phyloP scores from a whole-genome alignment of 1,140 invertebrate genomes.

The Hyles vespertilio region DNA sequence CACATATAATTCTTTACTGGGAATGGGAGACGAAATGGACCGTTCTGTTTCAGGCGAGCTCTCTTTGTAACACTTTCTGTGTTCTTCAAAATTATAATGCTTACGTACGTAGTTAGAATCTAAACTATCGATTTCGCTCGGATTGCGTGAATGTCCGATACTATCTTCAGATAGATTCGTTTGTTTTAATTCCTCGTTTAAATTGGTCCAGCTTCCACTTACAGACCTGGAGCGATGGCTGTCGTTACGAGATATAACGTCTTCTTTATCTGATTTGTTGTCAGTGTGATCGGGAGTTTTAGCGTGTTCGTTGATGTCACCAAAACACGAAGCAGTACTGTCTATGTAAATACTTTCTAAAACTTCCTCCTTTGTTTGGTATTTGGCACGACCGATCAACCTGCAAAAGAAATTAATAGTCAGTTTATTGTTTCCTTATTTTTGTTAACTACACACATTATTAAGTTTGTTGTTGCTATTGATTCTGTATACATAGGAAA shows the following conservation, averaged over 20 bases:
- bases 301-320: slow-evolving; percentile 65
- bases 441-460: too few relatives aligned
- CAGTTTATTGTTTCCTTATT: background rate
- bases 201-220: slow-evolving; percentile 66
- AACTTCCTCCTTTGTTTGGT: slow-evolving; percentile 73
- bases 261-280: slow-evolving; percentile 50
- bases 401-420: slow-evolving; percentile 47
- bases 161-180: slow-evolving; percentile 67
- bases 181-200: slow-evolving; percentile 61
- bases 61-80: slow-evolving; percentile 65
- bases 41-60: slow-evolving; percentile 66
- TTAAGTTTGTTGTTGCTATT: too few relatives aligned
- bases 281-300: slow-evolving; percentile 41
- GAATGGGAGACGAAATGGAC: slow-evolving; percentile 44
- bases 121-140: slow-evolving; percentile 79
- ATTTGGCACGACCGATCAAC: slow-evolving; percentile 66
- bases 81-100: slow-evolving; percentile 72
- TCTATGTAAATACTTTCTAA: slow-evolving; percentile 73
- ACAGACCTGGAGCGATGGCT: slow-evolving; percentile 57
- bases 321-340: slow-evolving; percentile 70
- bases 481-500: too few relatives aligned
- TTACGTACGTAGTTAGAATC: slow-evolving; percentile 81
- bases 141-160: slow-evolving; percentile 66
- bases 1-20: slow-evolving; percentile 60
- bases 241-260: slow-evolving; percentile 43